Conservation (phyloP, 1,140 invertebrate species). For the Dolichoris vasculosae region DNA sequence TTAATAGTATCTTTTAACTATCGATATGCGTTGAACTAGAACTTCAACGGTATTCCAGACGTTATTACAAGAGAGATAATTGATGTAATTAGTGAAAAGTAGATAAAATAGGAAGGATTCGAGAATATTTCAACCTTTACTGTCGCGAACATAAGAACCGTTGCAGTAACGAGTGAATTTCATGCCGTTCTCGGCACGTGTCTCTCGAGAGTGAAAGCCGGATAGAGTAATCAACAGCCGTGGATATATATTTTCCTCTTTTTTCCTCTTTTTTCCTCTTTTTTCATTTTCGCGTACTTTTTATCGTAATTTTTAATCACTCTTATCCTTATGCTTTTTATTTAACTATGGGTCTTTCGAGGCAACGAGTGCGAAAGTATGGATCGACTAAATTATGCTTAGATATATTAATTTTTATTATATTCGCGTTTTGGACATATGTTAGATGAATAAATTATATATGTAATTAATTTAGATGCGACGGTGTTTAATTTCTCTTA, state of each 20-base stretch:
- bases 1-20: too few relatives aligned
- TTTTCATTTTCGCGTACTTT: not conserved
- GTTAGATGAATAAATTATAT: too few relatives aligned
- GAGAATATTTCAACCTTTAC: not conserved
- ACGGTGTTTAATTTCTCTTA: too few relatives aligned
- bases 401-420: too few relatives aligned
- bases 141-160: not conserved
- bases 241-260: not conserved
- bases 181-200: not conserved
- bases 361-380: not conserved
- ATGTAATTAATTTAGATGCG: too few relatives aligned
- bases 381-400: too few relatives aligned
- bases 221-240: slow-evolving; percentile 1
- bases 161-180: not conserved
- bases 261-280: not conserved
- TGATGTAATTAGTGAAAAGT: not conserved
- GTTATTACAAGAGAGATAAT: not conserved
- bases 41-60: not conserved
- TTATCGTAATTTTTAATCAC: not conserved
- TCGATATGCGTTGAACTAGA: not conserved
- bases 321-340: not conserved
- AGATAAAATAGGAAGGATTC: slow-evolving; percentile 7
- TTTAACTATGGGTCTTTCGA: not conserved
- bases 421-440: too few relatives aligned
- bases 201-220: slow-evolving; percentile 32